phyloP scores from a whole-genome alignment of 2,888 invertebrate species.

The Amblyjoppa fuscipennis region DNA sequence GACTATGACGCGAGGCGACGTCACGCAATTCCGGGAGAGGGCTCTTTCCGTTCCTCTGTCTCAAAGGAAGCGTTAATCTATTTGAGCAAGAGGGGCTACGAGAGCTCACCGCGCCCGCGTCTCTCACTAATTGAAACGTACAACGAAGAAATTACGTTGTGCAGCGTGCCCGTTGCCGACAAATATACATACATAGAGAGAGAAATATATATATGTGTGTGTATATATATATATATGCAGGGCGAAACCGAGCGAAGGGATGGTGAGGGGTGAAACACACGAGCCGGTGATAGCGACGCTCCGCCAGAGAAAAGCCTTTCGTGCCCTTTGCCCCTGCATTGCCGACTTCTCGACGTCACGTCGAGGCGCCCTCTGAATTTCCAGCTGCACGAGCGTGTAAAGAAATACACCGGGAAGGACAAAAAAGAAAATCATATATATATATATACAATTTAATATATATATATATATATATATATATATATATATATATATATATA shows the following conservation, averaged over 20 bases:
- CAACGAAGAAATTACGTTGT: constrained; percentile 61
- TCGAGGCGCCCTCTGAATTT: not conserved
- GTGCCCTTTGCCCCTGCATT: not conserved
- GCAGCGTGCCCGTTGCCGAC: constrained; percentile 40
- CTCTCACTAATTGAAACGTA: constrained; percentile 65
- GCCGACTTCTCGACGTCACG: not conserved
- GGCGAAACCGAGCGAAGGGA: not conserved
- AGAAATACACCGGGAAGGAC: not conserved
- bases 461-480: not conserved
- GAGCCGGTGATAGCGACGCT: not conserved
- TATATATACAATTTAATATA: no score
- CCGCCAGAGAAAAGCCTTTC: constrained; percentile 15
- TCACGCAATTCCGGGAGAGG: constrained; percentile 34
- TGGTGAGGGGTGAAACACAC: not conserved
- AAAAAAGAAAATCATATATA: constrained; percentile 25
- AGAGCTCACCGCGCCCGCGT: constrained; percentile 28
- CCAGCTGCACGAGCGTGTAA: not conserved
- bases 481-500: not conserved
- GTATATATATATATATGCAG: not conserved
- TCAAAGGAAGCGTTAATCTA: constrained; percentile 67
- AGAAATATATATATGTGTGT: constrained; percentile 38
- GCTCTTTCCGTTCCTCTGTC: constrained; percentile 34
- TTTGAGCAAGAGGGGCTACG: constrained; percentile 46
- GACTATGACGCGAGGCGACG: constrained; percentile 42
- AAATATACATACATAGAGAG: constrained; percentile 41